phyloP scores from a whole-genome alignment of 1,140 invertebrate species.

The Geopemphigus sp. region DNA sequence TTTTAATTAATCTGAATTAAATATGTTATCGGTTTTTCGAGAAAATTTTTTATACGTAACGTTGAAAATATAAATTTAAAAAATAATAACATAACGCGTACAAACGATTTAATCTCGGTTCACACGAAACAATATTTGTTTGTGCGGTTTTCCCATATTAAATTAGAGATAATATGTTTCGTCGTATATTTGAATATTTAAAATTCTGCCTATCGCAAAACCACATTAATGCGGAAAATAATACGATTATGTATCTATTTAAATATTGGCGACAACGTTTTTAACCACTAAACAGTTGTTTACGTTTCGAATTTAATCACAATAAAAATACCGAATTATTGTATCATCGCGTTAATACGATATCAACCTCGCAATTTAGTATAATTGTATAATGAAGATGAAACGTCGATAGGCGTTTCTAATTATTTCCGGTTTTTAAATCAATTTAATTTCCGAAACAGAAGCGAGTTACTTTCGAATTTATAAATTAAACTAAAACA shows the following conservation, averaged over 20 bases:
- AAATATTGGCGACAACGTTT: neutral
- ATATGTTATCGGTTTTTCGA: too few species aligned
- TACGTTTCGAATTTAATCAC: too few species aligned
- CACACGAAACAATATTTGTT: neutral
- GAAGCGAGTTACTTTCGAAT: too few species aligned
- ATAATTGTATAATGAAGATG: neutral
- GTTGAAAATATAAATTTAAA: too few species aligned
- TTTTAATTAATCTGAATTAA: too few species aligned
- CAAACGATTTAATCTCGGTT: neutral
- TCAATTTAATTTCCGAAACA: neutral
- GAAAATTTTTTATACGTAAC: too few species aligned
- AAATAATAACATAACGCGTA: too few species aligned
- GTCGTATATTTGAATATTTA: neutral
- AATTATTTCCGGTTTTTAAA: neutral
- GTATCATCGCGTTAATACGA: neutral
- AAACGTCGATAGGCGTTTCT: neutral
- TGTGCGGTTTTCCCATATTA: neutral
- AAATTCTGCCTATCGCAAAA: neutral
- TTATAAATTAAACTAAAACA: too few species aligned
- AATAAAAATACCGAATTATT: neutral
- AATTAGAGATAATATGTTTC: neutral
- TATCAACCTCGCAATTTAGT: neutral
- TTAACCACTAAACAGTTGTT: neutral
- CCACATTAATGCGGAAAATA: neutral
- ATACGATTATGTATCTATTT: neutral